Base-by-base conservation (phyloP, 2,888 invertebrate genomes). In the Itoplectis maculator region DNA sequence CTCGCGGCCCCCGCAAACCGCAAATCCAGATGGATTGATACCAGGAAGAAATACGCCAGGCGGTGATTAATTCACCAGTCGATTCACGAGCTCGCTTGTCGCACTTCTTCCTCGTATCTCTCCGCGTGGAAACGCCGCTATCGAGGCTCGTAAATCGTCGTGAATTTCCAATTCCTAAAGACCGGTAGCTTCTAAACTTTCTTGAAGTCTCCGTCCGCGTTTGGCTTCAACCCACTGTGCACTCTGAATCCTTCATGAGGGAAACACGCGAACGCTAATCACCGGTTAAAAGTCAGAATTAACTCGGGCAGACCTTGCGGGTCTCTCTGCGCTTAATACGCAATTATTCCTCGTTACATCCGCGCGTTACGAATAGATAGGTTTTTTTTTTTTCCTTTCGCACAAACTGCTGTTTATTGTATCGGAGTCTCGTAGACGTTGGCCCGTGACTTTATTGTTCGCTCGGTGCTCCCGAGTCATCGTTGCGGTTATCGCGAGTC, bases 381-480 rank as follows among this genome's bases (percentile, higher is more conserved):
- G n/a, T n/a, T n/a, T n/a, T n/a, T n/a, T n/a, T n/a, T n/a, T 29
- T 29, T 5, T 29, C 29, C 29, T 29, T 5, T 29, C 29, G 29
- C 29, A 5, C 29, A 3, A 5, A 29, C 29, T 5, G 5, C 29
- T 2, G 2, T 29, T 29, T 29, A 29, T 29, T 5, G 29, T 0
- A n/a, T 47, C n/a, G n/a, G 1, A 29, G 11, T 29, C 13, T 56
- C 29, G 56, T 56, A n/a, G 29, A 15, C 47, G n/a, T 8, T 47
- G 5, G 47, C 47, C 1, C 15, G 8, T 0, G 6, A 56, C 23
- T 69, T n/a, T 40, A 13, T 74, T 65, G 11, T 20, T 47, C 54
- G 6, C n/a, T 59, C 11, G 4, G 40, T 23, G n/a, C 15, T 42
- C 77, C 51, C 69, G 68, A 77, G 77, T 69, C 69, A 77, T 69